phyloP scores from a whole-genome alignment of 2,113 vertebrate genomes.

The Daubentonia madagascariensis region DNA sequence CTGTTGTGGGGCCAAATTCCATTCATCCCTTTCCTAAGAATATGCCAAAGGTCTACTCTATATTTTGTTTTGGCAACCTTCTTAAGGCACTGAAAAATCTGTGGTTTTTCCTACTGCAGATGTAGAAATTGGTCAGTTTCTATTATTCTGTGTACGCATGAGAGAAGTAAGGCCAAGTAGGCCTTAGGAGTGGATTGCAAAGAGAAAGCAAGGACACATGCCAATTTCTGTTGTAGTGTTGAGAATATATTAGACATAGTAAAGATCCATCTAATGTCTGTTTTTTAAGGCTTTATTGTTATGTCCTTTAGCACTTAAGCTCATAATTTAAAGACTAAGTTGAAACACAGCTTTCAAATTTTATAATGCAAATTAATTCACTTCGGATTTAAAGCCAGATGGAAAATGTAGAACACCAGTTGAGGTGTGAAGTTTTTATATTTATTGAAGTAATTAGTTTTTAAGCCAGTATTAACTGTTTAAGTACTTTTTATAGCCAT shows the following conservation, averaged over 20 bases:
- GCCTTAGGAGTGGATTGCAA: background rate
- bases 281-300: constrained; percentile 10
- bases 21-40: constrained; percentile 32
- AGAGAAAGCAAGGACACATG: background rate
- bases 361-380: constrained; percentile 69
- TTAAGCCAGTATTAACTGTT: constrained; percentile 42
- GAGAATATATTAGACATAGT: background rate
- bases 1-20: background rate
- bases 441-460: constrained; percentile 71
- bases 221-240: background rate
- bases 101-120: background rate
- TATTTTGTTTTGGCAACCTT: constrained; percentile 38
- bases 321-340: constrained; percentile 54
- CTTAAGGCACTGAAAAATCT: background rate
- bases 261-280: background rate
- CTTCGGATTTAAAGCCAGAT: constrained; percentile 72
- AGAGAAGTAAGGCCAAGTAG: background rate
- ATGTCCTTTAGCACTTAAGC: background rate
- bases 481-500: constrained; percentile 22
- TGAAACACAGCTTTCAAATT: constrained; percentile 67
- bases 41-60: background rate
- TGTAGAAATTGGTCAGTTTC: background rate
- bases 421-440: constrained; percentile 73
- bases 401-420: constrained; percentile 69
- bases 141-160: background rate